Evolutionary conservation across 2,797 vertebrate genomes (phyloP), one percentile per base, ranked within the genome.

Genomic region (Paedocypris micromegethes): DNA sequence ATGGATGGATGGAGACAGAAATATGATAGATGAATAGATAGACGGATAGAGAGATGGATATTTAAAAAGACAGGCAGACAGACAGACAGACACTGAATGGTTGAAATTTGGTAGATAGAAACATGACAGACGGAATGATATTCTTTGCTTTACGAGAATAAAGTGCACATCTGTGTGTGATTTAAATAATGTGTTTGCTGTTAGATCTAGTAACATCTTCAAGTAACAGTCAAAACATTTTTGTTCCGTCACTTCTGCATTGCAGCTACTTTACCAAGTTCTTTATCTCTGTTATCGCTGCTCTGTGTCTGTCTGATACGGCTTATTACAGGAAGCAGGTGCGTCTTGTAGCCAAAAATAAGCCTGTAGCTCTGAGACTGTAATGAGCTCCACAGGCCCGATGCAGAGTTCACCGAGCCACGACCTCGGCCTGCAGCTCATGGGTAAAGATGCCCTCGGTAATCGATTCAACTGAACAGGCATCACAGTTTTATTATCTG

Each of bases 381-480:
- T 45, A 65, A 73, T 75, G 78, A 58, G 59, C 37, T 8, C 50
- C 37, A n/a, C 5, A 6, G 23, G 2, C 3, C 8, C 23, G 60
- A 38, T 41, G 39, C 37, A 47, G 52, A 68, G 69, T 59, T 56
- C 40, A 66, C 53, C 58, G 73, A 45, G 41, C n/a, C 42, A 38
- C 59, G 45, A 64, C 64, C 74, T 58, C 47, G 53, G 9, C 5
- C 42, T 48, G n/a, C 44, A 47, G 7, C 64, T 38, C 50, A 37
- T 52, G 58, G 51, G 73, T 80, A 80, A 66, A 64, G 43, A 74
- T 65, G 59, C 72, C 61, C 72, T 50, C 62, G 58, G 71, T 69
- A 78, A 86, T 87, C 83, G 71, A 89, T 84, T 83, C 57, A 68
- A 75, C 72, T 74, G 81, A 82, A 78, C 72, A 79, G 75, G 74